Evolutionary conservation across 2,113 vertebrate species (phyloP).

Genomic region (Microcebus jonahi): DNA sequence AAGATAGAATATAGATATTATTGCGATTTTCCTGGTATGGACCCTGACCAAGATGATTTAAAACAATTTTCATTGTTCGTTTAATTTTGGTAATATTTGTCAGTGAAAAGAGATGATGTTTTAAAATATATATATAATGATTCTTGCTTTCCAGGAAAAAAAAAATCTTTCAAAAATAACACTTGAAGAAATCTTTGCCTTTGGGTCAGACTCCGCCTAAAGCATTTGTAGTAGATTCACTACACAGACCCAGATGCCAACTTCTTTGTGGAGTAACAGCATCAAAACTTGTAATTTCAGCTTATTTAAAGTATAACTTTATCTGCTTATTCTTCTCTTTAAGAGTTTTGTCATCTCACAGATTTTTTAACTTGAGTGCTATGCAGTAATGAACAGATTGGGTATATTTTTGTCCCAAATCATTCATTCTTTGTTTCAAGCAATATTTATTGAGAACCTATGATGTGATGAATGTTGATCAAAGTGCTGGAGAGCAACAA

Average conservation of each 20-base stretch:
- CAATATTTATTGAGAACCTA: neutral
- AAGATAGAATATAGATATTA: neutral
- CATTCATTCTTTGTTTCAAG: neutral
- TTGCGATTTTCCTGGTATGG: neutral
- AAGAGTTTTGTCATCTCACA: neutral
- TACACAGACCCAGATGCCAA: neutral
- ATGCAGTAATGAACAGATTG: neutral
- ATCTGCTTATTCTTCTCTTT: neutral
- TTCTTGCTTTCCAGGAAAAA: conserved; percentile 30
- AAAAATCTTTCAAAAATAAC: conserved; percentile 12
- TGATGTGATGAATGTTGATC: neutral
- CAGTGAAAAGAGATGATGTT: neutral
- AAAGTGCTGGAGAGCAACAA: neutral
- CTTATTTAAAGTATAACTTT: neutral
- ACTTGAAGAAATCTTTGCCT: neutral
- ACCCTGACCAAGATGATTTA: neutral
- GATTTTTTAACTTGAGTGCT: neutral
- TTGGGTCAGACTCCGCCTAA: neutral
- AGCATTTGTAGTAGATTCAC: neutral
- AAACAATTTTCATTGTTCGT: neutral
- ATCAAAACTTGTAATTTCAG: neutral
- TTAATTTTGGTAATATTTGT: conserved; percentile 24
- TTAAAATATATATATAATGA: conserved; percentile 8
- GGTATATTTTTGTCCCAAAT: neutral
- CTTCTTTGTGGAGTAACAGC: neutral